Percentiles rank a stretch among this genome's conserved stretches.
These are phyloP conservation scores for Chinchilla lanigera DNA, from an alignment of 2,113 vertebrate species.

Conservation along the genomic window DNA sequence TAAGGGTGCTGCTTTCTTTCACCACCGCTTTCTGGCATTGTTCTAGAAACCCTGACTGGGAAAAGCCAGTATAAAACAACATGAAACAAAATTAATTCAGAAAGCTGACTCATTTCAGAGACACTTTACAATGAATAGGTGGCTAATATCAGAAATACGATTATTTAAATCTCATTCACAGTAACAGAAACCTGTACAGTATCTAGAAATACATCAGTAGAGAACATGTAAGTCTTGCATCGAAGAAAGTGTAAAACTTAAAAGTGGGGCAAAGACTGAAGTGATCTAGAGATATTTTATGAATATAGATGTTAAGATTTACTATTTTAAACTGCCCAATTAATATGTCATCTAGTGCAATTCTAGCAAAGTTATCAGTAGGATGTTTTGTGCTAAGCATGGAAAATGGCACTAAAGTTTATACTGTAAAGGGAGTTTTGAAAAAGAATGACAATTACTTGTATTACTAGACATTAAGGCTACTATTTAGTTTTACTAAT, in stretches of 20 bases:
- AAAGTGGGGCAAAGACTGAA: not conserved
- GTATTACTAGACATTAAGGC: not conserved
- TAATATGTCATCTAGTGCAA: not conserved
- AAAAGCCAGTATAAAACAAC: slow-evolving; percentile 11
- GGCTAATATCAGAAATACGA: slow-evolving; percentile 21
- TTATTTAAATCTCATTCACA: slow-evolving; percentile 26
- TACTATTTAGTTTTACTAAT: slow-evolving; percentile 20
- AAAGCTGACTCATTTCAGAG: slow-evolving; percentile 46
- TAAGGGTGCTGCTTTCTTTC: not conserved
- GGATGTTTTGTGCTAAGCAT: not conserved
- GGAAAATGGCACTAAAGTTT: slow-evolving; percentile 9
- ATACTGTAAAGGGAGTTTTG: not conserved
- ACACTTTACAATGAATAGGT: slow-evolving; percentile 48
- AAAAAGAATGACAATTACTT: not conserved
- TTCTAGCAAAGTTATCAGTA: not conserved
- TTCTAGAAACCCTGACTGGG: slow-evolving; percentile 19
- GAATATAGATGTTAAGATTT: not conserved
- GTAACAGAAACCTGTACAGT: not conserved
- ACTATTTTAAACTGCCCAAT: not conserved
- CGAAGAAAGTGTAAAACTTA: slow-evolving; percentile 8
- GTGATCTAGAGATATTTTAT: not conserved
- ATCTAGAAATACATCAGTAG: slow-evolving; percentile 26
- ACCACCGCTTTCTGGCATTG: not conserved
- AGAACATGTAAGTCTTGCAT: not conserved
- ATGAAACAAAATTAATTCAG: slow-evolving; percentile 52